Evolutionary conservation across 2,797 vertebrate genomes (phyloP).

Genomic region (Cynopterus sphinx): DNA sequence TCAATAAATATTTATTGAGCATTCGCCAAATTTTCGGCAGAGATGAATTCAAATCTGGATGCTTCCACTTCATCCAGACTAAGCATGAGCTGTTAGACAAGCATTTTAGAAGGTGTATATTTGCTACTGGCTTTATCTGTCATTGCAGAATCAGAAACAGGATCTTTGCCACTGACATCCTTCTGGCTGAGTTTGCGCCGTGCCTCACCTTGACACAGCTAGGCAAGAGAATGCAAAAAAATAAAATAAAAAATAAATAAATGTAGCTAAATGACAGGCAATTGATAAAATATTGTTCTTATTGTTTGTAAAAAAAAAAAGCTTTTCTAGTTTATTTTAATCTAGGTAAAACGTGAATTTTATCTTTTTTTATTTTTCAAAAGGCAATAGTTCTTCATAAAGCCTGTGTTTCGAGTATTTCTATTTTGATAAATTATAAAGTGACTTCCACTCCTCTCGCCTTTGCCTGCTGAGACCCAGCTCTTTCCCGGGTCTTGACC

Average conservation of each 20-base stretch:
- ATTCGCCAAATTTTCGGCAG: background rate
- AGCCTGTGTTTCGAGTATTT: background rate
- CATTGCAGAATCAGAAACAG: background rate
- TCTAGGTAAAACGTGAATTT: background rate
- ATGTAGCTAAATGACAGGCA: background rate
- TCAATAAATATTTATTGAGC: slow-evolving; percentile 57
- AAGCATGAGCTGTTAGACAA: background rate
- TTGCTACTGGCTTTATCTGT: background rate
- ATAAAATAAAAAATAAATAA: no score
- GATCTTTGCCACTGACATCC: background rate
- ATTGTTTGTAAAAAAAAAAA: background rate
- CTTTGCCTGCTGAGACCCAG: background rate
- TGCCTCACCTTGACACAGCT: background rate
- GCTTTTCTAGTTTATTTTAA: background rate
- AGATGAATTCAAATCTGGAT: background rate
- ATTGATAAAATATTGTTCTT: background rate
- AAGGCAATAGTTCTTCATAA: background rate
- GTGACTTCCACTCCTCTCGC: background rate
- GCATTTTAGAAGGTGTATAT: background rate
- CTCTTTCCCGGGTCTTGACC: background rate
- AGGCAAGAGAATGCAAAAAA: background rate
- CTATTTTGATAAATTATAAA: slow-evolving; percentile 46
- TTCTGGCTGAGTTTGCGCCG: background rate
- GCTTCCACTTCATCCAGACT: background rate
- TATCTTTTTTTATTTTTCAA: background rate